Base-by-base conservation (phyloP, 1,140 invertebrate genomes). In the Drosophila willistoni region DNA sequence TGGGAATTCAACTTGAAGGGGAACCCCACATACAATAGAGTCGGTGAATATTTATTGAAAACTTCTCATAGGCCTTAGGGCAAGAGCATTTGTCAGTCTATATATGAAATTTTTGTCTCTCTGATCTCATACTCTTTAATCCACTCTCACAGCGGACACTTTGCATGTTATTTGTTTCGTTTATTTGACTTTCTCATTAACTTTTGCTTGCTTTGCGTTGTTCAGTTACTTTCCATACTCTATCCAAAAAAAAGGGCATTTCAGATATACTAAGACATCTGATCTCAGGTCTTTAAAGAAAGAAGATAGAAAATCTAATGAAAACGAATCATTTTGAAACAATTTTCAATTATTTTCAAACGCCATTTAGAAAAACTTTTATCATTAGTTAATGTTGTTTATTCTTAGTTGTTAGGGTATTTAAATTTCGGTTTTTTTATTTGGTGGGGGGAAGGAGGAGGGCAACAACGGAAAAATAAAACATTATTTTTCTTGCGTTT, bases 101-200 rank as follows among this genome's bases (percentile, higher is more conserved):
- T 44, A 3, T 9, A 47, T 19, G 14, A 47, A 47, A 47, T 47
- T 47, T 6, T 29, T 29, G 29, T 29, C 29, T 29, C 3, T 29
- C 29, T 29, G 29, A 29, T 51, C 14, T 22, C 44, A 22, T 51
- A 25, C 33, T 60, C 57, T 60, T 39, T 60, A 60, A 60, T 60
- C 57, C 57, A 70, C 81, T 47, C 77, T 68, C 81, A 54, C 62
- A 65, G 67, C 70, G 59, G 57, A 67, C 83, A 86, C 84, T 87
- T 89, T 87, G 73, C 84, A 81, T 74, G 77, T 64, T 87, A 84
- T 87, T 87, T 87, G 84, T 77, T 87, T 83, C 77, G 84, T 87
- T 84, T 87, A 73, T 87, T 87, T 87, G 84, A 87, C 84, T 87
- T 87, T 87, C 84, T 87, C 84, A 87, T 87, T 87, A 87, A 87